A percentile compares a stretch with the other conserved stretches of the same genome.
Evolutionary conservation across 2,797 vertebrate genomes (phyloP).

Genomic region (Falco concolor): DNA sequence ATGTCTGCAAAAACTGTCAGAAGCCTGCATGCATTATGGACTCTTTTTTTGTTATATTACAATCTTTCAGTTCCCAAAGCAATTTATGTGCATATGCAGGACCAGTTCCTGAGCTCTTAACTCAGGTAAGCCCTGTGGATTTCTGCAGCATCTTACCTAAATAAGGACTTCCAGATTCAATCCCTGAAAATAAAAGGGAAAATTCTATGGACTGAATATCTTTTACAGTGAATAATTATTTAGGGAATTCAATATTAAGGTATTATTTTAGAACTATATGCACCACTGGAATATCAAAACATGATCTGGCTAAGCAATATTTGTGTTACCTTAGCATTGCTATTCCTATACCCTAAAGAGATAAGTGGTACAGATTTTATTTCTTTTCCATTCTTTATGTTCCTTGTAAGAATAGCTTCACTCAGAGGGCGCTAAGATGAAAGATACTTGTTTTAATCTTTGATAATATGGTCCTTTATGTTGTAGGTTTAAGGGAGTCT

Average conservation of each 20-base stretch:
- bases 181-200: conserved; percentile 33
- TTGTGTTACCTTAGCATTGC: neutral
- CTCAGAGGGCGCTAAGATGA: neutral
- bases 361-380: neutral
- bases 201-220: neutral
- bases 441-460: conserved; percentile 43
- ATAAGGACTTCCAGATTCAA: neutral
- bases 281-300: conserved; percentile 9
- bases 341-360: conserved; percentile 1
- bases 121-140: conserved; percentile 20
- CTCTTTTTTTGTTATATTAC: conserved; percentile 25
- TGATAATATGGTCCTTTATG: neutral
- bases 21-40: conserved; percentile 44
- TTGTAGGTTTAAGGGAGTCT: neutral
- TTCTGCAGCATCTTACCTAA: conserved; percentile 18
- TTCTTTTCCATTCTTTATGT: conserved; percentile 7
- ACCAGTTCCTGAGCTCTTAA: conserved; percentile 12
- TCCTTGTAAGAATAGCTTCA: conserved; percentile 9
- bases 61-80: conserved; percentile 34
- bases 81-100: conserved; percentile 58
- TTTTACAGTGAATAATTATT: conserved; percentile 40
- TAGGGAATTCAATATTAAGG: conserved; percentile 12
- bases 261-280: neutral
- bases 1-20: conserved; percentile 60
- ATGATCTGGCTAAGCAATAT: conserved; percentile 18